A percentile compares a stretch with the other conserved stretches of the same genome.
These are phyloP conservation scores for Lasiurus cinereus DNA, from an alignment of 2,113 vertebrate species.

Conservation along the genomic window DNA sequence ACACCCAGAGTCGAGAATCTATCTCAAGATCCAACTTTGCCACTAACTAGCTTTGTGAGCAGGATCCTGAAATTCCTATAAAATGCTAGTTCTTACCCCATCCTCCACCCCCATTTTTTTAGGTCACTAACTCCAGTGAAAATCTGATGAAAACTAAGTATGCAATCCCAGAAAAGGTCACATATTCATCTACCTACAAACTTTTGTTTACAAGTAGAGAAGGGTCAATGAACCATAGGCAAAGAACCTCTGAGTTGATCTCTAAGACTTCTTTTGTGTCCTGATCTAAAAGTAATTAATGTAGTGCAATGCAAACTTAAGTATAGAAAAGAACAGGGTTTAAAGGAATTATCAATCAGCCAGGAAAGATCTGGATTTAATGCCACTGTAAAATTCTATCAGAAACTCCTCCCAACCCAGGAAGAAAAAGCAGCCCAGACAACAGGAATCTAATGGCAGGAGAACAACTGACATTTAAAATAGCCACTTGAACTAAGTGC, in stretches of 20 bases:
- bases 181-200: constrained; percentile 29
- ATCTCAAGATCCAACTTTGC: constrained; percentile 50
- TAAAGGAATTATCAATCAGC: background rate
- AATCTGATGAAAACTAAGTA: constrained; percentile 64
- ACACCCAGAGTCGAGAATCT: constrained; percentile 26
- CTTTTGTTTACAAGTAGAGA: constrained; percentile 30
- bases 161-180: background rate
- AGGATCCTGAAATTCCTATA: constrained; percentile 16
- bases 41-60: background rate
- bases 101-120: background rate
- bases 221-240: constrained; percentile 35
- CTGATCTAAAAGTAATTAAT: constrained; percentile 6
- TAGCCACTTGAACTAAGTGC: constrained; percentile 71
- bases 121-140: background rate
- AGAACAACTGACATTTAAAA: constrained; percentile 76
- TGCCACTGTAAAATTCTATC: background rate
- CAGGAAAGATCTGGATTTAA: background rate
- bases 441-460: constrained; percentile 58
- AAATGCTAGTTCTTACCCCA: constrained; percentile 27
- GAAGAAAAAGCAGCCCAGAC: constrained; percentile 33
- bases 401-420: background rate
- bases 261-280: constrained; percentile 4
- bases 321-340: background rate
- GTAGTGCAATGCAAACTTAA: background rate
- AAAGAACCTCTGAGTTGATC: constrained; percentile 33